phyloP scores from a whole-genome alignment of 2,888 invertebrate species.

The Pyrgus malvae region DNA sequence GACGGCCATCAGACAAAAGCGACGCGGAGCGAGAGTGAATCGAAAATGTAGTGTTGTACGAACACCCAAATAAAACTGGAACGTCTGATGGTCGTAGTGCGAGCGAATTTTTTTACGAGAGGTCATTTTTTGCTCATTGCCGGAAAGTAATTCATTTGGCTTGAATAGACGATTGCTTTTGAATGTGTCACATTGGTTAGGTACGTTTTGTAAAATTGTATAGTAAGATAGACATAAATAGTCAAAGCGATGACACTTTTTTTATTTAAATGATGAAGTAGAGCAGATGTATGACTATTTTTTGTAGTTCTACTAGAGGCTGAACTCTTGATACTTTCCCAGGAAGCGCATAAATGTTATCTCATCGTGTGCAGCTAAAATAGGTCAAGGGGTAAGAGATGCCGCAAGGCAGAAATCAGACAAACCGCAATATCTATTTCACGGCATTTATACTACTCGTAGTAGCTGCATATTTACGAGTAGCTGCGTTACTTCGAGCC shows the following conservation, averaged over 20 bases:
- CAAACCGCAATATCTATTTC: neutral
- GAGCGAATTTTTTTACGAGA: neutral
- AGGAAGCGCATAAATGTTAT: slow-evolving; percentile 7
- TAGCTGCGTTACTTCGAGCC: no score
- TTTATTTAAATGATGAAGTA: no score
- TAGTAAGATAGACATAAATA: no score
- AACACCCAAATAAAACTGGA: slow-evolving; percentile 11
- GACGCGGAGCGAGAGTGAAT: slow-evolving; percentile 55
- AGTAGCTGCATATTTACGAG: no score
- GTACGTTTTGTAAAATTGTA: no score
- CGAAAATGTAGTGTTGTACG: slow-evolving; percentile 27
- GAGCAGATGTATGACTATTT: no score
- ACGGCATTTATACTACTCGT: neutral
- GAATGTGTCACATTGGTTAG: neutral
- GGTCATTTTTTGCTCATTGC: slow-evolving; percentile 11
- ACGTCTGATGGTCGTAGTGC: slow-evolving; percentile 1
- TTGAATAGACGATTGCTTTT: neutral
- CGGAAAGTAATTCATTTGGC: neutral
- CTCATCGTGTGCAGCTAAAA: slow-evolving; percentile 4
- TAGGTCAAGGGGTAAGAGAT: slow-evolving; percentile 13
- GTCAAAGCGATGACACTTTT: no score
- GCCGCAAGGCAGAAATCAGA: slow-evolving; percentile 6
- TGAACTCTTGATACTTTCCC: neutral
- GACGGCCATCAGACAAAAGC: slow-evolving; percentile 56
- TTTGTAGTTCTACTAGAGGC: neutral